Base-by-base conservation (phyloP, 2,797 vertebrate species). In the Hydrocynus forskahlii region DNA sequence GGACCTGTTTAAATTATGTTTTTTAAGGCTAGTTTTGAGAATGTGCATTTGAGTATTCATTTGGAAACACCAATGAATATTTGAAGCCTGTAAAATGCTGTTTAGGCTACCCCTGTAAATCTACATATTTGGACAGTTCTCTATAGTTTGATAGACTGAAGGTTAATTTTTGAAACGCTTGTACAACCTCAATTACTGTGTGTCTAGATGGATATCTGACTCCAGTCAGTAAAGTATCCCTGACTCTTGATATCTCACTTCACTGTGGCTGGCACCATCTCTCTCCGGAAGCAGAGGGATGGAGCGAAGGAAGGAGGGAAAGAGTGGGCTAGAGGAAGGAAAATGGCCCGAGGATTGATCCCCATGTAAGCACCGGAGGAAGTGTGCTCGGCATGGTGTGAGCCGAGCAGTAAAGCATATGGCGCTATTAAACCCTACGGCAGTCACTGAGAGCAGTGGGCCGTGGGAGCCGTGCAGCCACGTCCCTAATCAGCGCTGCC, bases 361-460 rank as follows among this genome's bases (percentile, higher is more conserved):
- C 54, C 16, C 25, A 25, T 29, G 64, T 23, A 21, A 77, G 78
- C 40, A 62, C 52, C 50, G 73, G 75, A 79, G 85, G 78, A 88
- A 78, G 72, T n/a, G n/a, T n/a, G n/a, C n/a, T n/a, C n/a, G 63
- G 62, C 78, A 74, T 81, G 85, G 76, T 76, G 84, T 81, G 83
- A 84, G 83, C 4, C 52, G 76, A 78, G 81, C 81, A 90, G 85
- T 88, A 86, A 89, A 88, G 86, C 90, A 92, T 91, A 91, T 89
- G 90, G 88, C 10, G 14, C 87, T 87, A 80, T 85, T 88, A 90
- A 83, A 86, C 81, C 69, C 68, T 76, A 75, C 81, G 83, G 81
- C 80, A 81, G 85, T 86, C 88, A 89, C 81, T 88, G 88, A 88
- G 84, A 83, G 84, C 74, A 7, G 6, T 78, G 72, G 80, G 80